phyloP scores from a whole-genome alignment of 2,888 invertebrate genomes.

The Papilio gigon region DNA sequence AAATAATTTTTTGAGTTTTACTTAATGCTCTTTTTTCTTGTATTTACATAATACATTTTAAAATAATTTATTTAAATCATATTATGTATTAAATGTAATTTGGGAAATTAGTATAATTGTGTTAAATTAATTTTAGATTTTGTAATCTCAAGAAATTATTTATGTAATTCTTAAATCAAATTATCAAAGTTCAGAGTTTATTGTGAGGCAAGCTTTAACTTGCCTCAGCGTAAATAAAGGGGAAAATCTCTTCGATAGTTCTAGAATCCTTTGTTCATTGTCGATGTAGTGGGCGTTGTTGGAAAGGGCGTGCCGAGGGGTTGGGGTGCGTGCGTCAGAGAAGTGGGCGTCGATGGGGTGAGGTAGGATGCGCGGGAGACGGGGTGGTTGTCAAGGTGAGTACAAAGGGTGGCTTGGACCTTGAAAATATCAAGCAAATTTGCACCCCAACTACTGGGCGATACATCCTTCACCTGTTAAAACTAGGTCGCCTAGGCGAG shows the following conservation, averaged over 20 bases:
- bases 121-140: too few species aligned
- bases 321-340: not conserved
- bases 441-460: not conserved
- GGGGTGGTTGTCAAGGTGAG: not conserved
- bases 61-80: too few species aligned
- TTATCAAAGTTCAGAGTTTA: not conserved
- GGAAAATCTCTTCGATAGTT: not conserved
- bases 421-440: not conserved
- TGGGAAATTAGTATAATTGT: too few species aligned
- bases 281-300: not conserved
- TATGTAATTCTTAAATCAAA: too few species aligned
- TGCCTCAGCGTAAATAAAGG: not conserved
- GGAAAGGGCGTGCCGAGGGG: slow-evolving; percentile 3
- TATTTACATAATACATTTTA: too few species aligned
- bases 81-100: too few species aligned
- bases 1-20: too few species aligned
- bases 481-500: not conserved
- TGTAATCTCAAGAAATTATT: too few species aligned
- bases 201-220: too few species aligned
- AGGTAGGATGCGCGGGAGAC: slow-evolving; percentile 13
- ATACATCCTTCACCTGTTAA: slow-evolving; percentile 11
- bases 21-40: too few species aligned
- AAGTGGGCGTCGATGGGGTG: not conserved
- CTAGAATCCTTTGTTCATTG: slow-evolving; percentile 4
- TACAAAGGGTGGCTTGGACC: not conserved